phyloP scores from a whole-genome alignment of 2,113 vertebrate genomes.

The Hypanus sabinus region DNA sequence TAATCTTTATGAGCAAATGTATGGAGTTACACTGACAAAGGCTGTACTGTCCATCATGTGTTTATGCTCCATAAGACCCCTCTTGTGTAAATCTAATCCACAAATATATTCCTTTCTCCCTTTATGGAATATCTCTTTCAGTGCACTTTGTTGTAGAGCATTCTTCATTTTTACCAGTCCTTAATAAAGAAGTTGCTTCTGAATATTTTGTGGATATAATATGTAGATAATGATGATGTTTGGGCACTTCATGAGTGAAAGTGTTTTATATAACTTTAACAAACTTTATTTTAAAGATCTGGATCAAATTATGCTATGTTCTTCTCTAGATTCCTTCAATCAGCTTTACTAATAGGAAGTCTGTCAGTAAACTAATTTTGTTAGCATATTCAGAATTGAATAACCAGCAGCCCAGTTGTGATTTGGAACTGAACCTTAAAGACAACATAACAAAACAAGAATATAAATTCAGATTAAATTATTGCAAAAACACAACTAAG shows the following conservation, averaged over 20 bases:
- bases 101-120: not conserved
- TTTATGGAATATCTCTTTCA: not conserved
- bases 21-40: not conserved
- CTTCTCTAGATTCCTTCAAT: not conserved
- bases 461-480: constrained; percentile 2
- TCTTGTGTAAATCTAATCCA: not conserved
- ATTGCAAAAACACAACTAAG: not conserved
- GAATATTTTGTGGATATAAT: not conserved
- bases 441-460: not conserved
- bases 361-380: not conserved
- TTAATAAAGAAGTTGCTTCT: not conserved
- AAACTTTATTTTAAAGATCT: not conserved
- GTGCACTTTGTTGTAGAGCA: no score
- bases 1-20: not conserved
- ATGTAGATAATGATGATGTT: not conserved
- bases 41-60: not conserved
- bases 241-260: not conserved
- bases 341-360: not conserved
- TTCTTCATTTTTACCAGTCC: not conserved
- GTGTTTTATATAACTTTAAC: not conserved
- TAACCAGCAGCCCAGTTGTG: not conserved
- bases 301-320: not conserved
- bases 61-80: not conserved
- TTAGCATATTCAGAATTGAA: not conserved
- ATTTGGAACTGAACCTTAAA: not conserved